Percentiles rank a stretch among this genome's conserved stretches.
Evolutionary conservation across 2,888 invertebrate species (phyloP).

Genomic region (Campoplex nolae): DNA sequence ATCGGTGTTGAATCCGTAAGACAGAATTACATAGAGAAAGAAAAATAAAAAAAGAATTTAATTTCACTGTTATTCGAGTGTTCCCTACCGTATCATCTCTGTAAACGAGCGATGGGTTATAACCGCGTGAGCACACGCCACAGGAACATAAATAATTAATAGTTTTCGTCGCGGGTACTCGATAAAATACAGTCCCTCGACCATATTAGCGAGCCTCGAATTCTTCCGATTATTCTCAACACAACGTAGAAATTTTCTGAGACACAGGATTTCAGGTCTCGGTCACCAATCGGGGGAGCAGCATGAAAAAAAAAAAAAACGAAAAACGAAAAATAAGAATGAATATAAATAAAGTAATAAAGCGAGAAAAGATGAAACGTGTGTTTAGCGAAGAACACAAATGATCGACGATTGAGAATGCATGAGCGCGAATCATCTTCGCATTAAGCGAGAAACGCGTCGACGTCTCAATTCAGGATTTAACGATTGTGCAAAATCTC

Average conservation of each 20-base stretch:
- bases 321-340: conserved; percentile 4
- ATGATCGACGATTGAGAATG: conserved; percentile 58
- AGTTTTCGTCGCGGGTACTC: conserved; percentile 48
- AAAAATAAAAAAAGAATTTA: not conserved
- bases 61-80: conserved; percentile 18
- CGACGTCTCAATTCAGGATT: conserved; percentile 63
- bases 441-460: conserved; percentile 35
- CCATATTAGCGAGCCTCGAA: conserved; percentile 51
- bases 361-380: conserved; percentile 6
- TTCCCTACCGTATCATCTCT: conserved; percentile 10
- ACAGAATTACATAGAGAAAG: not conserved
- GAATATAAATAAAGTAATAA: conserved; percentile 36
- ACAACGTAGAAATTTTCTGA: conserved; percentile 20
- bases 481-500: conserved; percentile 54
- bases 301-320: conserved; percentile 13
- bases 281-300: not conserved
- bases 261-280: not conserved
- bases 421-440: conserved; percentile 43
- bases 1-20: not conserved
- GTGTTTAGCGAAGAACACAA: conserved; percentile 20
- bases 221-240: conserved; percentile 29
- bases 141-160: conserved; percentile 63
- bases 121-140: conserved; percentile 40
- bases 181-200: conserved; percentile 53
- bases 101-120: conserved; percentile 1